Evolutionary conservation across 2,113 vertebrate genomes (phyloP).

Genomic region (Xerus inauris): DNA sequence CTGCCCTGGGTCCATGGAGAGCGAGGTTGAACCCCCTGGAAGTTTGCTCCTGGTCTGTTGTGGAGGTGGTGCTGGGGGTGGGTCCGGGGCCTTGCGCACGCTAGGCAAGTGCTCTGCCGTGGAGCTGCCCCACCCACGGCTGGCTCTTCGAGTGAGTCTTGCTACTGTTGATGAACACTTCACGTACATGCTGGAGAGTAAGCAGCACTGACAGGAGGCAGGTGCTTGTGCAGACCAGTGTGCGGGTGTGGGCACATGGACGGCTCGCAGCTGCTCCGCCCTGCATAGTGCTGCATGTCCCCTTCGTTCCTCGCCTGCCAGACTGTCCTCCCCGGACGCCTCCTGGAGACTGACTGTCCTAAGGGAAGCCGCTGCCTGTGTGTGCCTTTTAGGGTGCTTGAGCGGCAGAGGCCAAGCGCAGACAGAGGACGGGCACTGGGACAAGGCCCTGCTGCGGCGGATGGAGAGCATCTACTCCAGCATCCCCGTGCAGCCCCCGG

Average conservation of each 20-base stretch:
- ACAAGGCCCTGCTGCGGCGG: conserved; percentile 90
- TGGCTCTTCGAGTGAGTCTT: not conserved
- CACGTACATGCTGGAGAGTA: fast-evolving
- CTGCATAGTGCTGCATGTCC: fast-evolving
- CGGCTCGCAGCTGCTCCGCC: no score
- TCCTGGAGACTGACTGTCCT: not conserved
- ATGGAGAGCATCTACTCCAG: conserved; percentile 94
- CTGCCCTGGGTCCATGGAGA: not conserved
- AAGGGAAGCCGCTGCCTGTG: not conserved
- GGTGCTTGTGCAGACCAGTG: no score
- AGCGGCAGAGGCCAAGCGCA: conserved; percentile 93
- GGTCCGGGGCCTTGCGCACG: not conserved
- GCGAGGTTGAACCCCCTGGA: not conserved
- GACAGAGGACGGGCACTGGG: conserved; percentile 86
- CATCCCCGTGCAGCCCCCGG: conserved; percentile 90
- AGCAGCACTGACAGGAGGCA: not conserved
- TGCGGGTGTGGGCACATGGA: no score
- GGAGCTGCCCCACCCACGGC: not conserved
- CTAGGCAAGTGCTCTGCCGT: not conserved
- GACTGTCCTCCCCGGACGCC: fast-evolving
- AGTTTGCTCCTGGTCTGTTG: not conserved
- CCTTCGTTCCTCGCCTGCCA: not conserved
- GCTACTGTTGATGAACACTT: not conserved
- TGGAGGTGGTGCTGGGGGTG: not conserved
- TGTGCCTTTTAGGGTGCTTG: conserved; percentile 89